Evolutionary conservation across 2,888 invertebrate genomes (phyloP).

Genomic region (Polydrusus tereticollis): DNA sequence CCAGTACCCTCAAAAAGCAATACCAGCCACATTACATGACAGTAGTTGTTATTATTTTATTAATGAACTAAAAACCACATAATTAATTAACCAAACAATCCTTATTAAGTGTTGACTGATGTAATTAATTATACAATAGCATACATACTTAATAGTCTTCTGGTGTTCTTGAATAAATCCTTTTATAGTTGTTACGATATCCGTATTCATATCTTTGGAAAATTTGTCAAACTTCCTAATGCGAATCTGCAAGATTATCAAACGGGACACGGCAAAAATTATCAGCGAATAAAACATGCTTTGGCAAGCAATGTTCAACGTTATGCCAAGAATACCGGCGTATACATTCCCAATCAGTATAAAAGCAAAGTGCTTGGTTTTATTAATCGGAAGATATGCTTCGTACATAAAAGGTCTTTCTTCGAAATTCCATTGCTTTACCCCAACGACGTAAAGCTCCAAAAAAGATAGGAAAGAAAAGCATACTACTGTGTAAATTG

Average conservation of each 20-base stretch:
- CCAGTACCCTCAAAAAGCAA: no score
- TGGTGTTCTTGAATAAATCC: not conserved
- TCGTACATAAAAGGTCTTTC: constrained; percentile 16
- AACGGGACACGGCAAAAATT: constrained; percentile 1
- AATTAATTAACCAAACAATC: no score
- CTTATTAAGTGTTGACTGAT: no score
- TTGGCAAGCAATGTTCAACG: constrained; percentile 9
- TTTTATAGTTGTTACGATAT: not conserved
- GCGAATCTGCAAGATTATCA: constrained; percentile 28
- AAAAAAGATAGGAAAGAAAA: not conserved
- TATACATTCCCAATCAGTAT: constrained; percentile 12
- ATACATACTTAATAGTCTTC: not conserved
- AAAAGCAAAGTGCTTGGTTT: not conserved
- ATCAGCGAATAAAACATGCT: constrained; percentile 1
- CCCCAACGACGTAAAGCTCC: not conserved
- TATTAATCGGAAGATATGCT: constrained; percentile 4
- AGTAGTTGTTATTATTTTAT: no score
- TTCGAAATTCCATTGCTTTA: not conserved
- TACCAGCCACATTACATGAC: no score
- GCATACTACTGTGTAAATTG: not conserved
- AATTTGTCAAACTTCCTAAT: constrained; percentile 33
- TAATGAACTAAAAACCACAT: no score
- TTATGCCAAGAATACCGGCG: not conserved
- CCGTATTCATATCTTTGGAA: not conserved
- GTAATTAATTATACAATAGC: not conserved